phyloP scores from a whole-genome alignment of 2,797 vertebrate species.

The Xenopus petersii region DNA sequence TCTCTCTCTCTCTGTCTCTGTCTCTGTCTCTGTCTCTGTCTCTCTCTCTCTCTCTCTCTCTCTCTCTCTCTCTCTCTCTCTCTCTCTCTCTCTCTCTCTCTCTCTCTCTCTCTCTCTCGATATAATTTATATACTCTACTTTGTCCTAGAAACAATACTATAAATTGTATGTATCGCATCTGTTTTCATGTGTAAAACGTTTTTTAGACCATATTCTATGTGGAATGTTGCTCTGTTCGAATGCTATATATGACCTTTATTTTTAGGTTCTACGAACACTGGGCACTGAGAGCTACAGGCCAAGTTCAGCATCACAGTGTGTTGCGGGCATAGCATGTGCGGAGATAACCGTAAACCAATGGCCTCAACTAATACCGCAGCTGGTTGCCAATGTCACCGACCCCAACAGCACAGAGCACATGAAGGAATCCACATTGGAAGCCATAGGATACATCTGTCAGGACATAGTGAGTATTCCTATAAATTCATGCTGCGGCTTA shows the following conservation, averaged over 20 bases:
- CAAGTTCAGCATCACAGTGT: slow-evolving; percentile 96
- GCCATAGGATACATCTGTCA: slow-evolving; percentile 99
- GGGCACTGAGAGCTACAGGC: slow-evolving; percentile 94
- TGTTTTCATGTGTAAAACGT: too few species aligned
- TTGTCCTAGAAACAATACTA: too few species aligned
- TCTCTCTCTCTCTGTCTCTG: too few species aligned
- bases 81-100: too few species aligned
- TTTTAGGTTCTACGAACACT: slow-evolving; percentile 88
- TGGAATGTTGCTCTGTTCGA: neutral
- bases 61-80: too few species aligned
- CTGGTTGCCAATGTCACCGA: slow-evolving; percentile 93
- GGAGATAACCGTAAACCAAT: slow-evolving; percentile 93
- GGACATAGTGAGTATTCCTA: slow-evolving; percentile 84
- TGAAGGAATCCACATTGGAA: slow-evolving; percentile 98
- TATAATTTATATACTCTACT: neutral
- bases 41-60: too few species aligned
- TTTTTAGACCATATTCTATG: neutral
- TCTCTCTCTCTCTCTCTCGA: too few species aligned
- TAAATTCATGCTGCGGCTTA: too few species aligned
- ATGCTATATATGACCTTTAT: neutral
- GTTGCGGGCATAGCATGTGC: slow-evolving; percentile 95
- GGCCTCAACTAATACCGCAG: slow-evolving; percentile 95
- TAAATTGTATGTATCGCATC: too few species aligned
- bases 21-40: too few species aligned
- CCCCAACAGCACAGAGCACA: slow-evolving; percentile 92